These are phyloP conservation scores for Varanus komodoensis DNA, from an alignment of 2,113 vertebrate genomes.

Conservation along the genomic window DNA sequence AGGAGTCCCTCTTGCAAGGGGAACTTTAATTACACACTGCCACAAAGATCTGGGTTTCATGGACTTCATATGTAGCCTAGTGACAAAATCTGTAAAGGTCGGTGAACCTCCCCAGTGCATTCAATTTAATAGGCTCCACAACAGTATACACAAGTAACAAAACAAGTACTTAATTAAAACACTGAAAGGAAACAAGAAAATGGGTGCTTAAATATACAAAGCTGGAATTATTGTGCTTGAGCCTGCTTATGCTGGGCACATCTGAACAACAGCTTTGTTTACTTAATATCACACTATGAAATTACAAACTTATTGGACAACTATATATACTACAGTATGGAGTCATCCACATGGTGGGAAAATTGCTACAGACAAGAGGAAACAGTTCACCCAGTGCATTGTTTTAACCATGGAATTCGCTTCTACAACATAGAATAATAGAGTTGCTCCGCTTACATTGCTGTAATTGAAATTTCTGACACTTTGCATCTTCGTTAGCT, in stretches of 20 bases:
- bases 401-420: no score
- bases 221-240: background rate
- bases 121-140: background rate
- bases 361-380: no score
- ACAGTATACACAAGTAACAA: background rate
- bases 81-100: constrained; percentile 90
- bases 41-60: constrained; percentile 94
- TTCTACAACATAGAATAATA: no score
- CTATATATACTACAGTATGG: background rate
- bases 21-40: constrained; percentile 91
- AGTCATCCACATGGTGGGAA: no score
- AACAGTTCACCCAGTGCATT: no score
- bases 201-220: background rate
- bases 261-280: background rate
- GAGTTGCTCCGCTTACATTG: no score
- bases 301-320: background rate
- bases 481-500: background rate
- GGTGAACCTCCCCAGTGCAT: constrained; percentile 33
- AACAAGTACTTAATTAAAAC: background rate
- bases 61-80: constrained; percentile 94
- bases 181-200: background rate
- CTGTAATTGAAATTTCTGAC: background rate
- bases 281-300: background rate
- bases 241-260: background rate
- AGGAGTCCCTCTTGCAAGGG: constrained; percentile 89